Evolutionary conservation across 2,113 vertebrate species (phyloP), one percentile per base, ranked within the genome.

Genomic region (Heteronetta atricapilla): DNA sequence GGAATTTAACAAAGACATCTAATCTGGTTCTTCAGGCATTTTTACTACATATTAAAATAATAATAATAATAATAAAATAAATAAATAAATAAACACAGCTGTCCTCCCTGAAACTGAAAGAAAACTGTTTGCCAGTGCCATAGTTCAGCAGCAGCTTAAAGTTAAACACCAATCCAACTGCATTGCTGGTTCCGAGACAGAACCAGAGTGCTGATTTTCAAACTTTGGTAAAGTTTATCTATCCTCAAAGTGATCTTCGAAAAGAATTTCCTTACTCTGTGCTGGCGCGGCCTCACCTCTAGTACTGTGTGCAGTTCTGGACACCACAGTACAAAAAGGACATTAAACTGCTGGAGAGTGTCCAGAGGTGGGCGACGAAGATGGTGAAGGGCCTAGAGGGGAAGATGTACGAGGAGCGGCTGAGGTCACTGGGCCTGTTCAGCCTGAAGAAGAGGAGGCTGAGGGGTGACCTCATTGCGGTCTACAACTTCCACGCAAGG

Each of bases 11-110:
- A 73, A 86, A 83, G 59, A 44, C 7, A 76, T 42, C 50, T 67
- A 64, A 53, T 21, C 15, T 12, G 76, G 8, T 76, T 33, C 20
- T 86, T 9, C 44, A 82, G 66, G 62, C 33, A 80, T 7, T 78
- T 81, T 38, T 38, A 7, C 33, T 70, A 19, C 29, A 11, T 75
- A 31, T 66, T 75, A 70, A 82, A 21, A 5, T 2, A 3, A 52
- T 89, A 91, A 48, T 64, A 89, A 63, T 82, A 83, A 91, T 46
- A 91, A 82, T 91, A 52, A 15, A 92, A 89, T 52, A 56, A 89
- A 59, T 85, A 83, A 91, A 63, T 7, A 92, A 92, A 64, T 46
- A 86, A 91, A 84, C 58, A 76, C 19, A 89, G 18, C 55, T 94
- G 70, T 66, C 26, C 18, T 85, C 18, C 29, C 34, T 55, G 31